These are phyloP conservation scores for Patella caerulea DNA, from an alignment of 2,888 invertebrate species.

Conservation along the genomic window DNA sequence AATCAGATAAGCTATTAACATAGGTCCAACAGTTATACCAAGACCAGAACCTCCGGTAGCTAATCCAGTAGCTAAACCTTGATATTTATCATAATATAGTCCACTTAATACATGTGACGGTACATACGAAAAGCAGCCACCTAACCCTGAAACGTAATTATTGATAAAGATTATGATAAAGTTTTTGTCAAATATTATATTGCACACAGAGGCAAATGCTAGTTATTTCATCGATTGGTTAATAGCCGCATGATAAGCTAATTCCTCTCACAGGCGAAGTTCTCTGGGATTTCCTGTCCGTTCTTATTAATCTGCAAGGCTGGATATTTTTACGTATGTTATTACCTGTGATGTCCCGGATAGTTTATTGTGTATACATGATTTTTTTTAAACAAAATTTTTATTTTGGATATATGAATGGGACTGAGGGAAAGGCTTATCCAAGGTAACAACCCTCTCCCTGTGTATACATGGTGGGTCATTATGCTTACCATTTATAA, in stretches of 20 bases:
- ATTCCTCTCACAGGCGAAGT: too few species aligned
- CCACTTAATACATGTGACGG: constrained; percentile 59
- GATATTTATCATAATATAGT: constrained; percentile 52
- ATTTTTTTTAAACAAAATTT: neutral
- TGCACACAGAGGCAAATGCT: neutral
- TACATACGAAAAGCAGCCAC: constrained; percentile 53
- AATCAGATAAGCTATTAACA: constrained; percentile 47
- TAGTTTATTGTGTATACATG: too few species aligned
- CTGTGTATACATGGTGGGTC: neutral
- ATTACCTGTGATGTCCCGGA: too few species aligned
- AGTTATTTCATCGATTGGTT: too few species aligned
- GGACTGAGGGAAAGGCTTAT: too few species aligned
- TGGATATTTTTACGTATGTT: too few species aligned
- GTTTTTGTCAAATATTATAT: neutral
- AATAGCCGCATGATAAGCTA: too few species aligned
- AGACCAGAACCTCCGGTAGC: constrained; percentile 55
- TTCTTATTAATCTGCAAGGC: too few species aligned
- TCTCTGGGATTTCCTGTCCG: too few species aligned
- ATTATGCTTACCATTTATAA: constrained; percentile 44
- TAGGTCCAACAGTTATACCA: constrained; percentile 52
- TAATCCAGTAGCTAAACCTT: constrained; percentile 57
- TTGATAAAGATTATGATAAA: too few species aligned
- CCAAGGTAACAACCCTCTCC: too few species aligned
- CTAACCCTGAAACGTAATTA: constrained; percentile 47
- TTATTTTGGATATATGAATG: too few species aligned